phyloP scores from a whole-genome alignment of 2,888 invertebrate genomes.

The Galerucella nymphaeae region DNA sequence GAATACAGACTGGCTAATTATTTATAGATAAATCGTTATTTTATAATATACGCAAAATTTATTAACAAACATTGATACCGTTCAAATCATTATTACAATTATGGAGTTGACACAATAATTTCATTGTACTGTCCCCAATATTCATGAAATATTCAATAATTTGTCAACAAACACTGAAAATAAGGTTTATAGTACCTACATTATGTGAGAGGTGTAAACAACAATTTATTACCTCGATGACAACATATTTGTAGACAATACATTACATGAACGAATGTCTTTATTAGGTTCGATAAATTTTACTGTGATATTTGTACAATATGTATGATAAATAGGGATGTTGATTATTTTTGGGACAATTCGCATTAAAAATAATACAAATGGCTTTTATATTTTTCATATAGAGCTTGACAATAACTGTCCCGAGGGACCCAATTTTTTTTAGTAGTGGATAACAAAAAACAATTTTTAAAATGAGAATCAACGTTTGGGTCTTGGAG shows the following conservation, averaged over 20 bases:
- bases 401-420: too few species aligned
- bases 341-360: too few species aligned
- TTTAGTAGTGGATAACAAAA: too few species aligned
- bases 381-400: too few species aligned
- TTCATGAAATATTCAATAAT: not conserved
- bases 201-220: constrained; percentile 1
- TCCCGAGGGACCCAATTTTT: too few species aligned
- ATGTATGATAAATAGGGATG: too few species aligned
- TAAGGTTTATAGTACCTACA: not conserved
- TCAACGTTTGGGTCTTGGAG: too few species aligned
- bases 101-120: not conserved
- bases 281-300: too few species aligned
- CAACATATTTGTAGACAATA: not conserved
- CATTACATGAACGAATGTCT: not conserved
- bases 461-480: too few species aligned
- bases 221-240: not conserved
- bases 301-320: too few species aligned
- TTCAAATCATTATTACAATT: not conserved
- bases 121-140: not conserved
- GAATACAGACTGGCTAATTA: constrained; percentile 60
- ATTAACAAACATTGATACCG: not conserved
- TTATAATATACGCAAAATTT: not conserved
- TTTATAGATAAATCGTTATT: not conserved
- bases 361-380: too few species aligned
- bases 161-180: not conserved